Conservation (phyloP, 1,140 invertebrate genomes). For the Hypothenemus hampei region DNA sequence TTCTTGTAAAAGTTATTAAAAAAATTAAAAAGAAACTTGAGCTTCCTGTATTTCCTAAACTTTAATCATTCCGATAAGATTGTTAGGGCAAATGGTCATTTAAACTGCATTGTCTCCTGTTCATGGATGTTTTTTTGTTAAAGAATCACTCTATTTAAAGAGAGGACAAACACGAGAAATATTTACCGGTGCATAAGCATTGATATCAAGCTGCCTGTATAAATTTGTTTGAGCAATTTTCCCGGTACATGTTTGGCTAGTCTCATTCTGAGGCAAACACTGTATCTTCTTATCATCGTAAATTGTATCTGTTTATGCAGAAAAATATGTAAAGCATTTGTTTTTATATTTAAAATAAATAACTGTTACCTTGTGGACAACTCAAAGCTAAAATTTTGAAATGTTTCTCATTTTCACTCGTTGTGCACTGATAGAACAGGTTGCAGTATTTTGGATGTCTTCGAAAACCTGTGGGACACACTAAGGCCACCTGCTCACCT, state of each 20-base stretch:
- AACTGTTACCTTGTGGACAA: slow-evolving; percentile 58
- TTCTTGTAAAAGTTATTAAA: too few species aligned
- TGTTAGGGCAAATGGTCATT: too few species aligned
- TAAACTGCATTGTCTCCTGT: too few species aligned
- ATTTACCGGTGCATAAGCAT: slow-evolving; percentile 57
- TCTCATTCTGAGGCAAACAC: slow-evolving; percentile 59
- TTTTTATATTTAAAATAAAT: neutral
- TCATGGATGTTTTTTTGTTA: too few species aligned
- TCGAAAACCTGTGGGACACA: slow-evolving; percentile 75
- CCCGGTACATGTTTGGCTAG: slow-evolving; percentile 52
- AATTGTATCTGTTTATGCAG: slow-evolving; percentile 48
- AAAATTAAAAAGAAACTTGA: too few species aligned
- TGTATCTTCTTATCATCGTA: slow-evolving; percentile 68
- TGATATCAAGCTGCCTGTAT: slow-evolving; percentile 51
- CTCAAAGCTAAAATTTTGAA: slow-evolving; percentile 66
- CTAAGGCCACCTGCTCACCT: slow-evolving; percentile 63
- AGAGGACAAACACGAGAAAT: neutral
- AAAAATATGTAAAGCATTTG: neutral
- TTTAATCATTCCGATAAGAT: too few species aligned
- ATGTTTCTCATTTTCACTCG: slow-evolving; percentile 56
- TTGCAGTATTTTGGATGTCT: slow-evolving; percentile 80
- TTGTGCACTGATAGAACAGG: slow-evolving; percentile 76
- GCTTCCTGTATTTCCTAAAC: too few species aligned
- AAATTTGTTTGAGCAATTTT: slow-evolving; percentile 51
- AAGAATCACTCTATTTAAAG: neutral